A percentile compares a stretch with the other conserved stretches of the same genome.
phyloP scores from a whole-genome alignment of 2,888 invertebrate genomes.

The Trissolcus brochymenae region DNA sequence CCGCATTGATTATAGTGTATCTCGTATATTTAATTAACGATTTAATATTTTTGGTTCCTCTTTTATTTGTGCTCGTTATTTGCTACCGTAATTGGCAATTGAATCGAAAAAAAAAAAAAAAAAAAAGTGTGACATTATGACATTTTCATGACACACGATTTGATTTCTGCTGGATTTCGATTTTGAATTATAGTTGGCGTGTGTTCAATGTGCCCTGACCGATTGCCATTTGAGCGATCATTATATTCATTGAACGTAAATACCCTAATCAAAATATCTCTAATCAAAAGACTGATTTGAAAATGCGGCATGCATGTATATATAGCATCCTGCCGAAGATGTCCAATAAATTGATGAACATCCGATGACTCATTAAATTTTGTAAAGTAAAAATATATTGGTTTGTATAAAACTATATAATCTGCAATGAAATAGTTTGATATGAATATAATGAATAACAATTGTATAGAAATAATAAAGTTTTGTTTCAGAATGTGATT shows the following conservation, averaged over 20 bases:
- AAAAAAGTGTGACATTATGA: too few species aligned
- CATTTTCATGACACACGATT: not conserved
- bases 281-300: conserved; percentile 16
- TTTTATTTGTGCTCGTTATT: not conserved
- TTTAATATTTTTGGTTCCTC: conserved; percentile 15
- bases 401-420: not conserved
- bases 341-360: not conserved
- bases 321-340: not conserved
- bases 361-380: not conserved
- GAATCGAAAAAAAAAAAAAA: conserved; percentile 2
- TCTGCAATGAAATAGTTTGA: not conserved
- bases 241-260: conserved; percentile 9
- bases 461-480: too few species aligned
- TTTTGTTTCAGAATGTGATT: not conserved
- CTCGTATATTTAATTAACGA: conserved; percentile 6
- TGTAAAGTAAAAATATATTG: not conserved
- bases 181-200: not conserved
- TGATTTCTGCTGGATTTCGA: not conserved
- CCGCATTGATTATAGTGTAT: not conserved
- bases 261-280: not conserved
- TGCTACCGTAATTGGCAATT: conserved; percentile 21
- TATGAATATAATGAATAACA: too few species aligned
- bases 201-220: conserved; percentile 6
- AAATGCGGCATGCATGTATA: not conserved
- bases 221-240: conserved; percentile 2